Evolutionary conservation across 2,797 vertebrate genomes (phyloP), one percentile per base, ranked within the genome.

Genomic region (Columba guinea): DNA sequence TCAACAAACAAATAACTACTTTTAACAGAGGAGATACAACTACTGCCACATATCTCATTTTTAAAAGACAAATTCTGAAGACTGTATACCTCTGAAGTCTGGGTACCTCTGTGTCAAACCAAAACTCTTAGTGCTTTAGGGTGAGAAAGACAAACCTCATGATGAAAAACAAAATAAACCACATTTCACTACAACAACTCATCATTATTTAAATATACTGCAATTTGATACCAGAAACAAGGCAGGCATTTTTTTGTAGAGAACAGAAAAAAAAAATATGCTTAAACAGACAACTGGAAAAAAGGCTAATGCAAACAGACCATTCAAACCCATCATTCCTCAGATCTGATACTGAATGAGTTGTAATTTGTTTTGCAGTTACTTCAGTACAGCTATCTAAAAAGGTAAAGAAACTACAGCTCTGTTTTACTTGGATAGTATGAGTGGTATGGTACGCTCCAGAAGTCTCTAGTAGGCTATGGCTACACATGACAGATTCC

Each of bases 381-480:
- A 96, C 91, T 92, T 97, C 96, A 90, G 63, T 94, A 95, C 91
- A 96, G 89, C 93, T 88, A 96, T 96, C 95, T 97, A 95, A 92
- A 97, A 97, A 96, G 93, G 97, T 96, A 98, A 98, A 97, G 96
- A 98, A 98, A 98, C 98, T 98, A 98, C 98, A 98, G 98, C 98
- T 98, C 94, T 98, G 98, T 97, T 96, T 97, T 71, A 95, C 90
- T 96, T 78, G 58, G 90, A 94, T 94, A 94, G 92, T 74, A 89
- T 93, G 95, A 98, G 97, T 98, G 98, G 88, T 76, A 86, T 95
- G 93, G 98, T 97, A 97, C 53, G 88, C 97, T 98, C 97, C 97
- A 96, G 71, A 96, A 97, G 97, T 98, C 97, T 97, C 97, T 97
- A 87, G 90, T 41, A 94, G 96, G 95, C 97, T 97, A 98, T 95